phyloP scores from a whole-genome alignment of 2,113 vertebrate species.

The Pholis gunnellus region DNA sequence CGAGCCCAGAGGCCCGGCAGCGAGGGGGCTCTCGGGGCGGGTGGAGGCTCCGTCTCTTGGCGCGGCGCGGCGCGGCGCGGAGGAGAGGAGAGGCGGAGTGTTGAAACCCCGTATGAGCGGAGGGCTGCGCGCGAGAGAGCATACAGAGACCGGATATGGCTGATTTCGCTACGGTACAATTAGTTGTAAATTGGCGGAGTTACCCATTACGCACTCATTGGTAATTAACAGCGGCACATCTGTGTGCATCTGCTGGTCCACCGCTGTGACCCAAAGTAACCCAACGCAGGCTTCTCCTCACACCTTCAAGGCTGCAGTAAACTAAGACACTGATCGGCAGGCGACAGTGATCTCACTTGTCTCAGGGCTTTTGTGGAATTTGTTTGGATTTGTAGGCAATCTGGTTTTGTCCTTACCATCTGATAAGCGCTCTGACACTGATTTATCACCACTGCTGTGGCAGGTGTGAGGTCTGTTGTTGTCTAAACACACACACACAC shows the following conservation, averaged over 20 bases:
- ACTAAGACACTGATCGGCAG: conserved; percentile 19
- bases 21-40: conserved; percentile 52
- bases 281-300: conserved; percentile 5
- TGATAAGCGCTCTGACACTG: conserved; percentile 40
- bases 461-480: conserved; percentile 46
- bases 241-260: conserved; percentile 64
- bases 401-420: conserved; percentile 32
- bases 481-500: conserved; percentile 21
- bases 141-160: conserved; percentile 34
- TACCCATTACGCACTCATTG: conserved; percentile 60
- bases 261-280: conserved; percentile 59
- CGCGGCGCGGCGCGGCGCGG: conserved; percentile 32
- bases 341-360: conserved; percentile 1
- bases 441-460: conserved; percentile 28
- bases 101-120: conserved; percentile 20
- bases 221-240: conserved; percentile 73
- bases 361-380: conserved; percentile 36
- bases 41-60: conserved; percentile 46
- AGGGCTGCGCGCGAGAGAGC: neutral
- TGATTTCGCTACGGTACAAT: conserved; percentile 66
- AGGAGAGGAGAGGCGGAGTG: conserved; percentile 18
- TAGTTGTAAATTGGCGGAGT: conserved; percentile 67
- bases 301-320: conserved; percentile 32
- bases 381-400: conserved; percentile 43
- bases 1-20: conserved; percentile 66